Base-by-base conservation (phyloP, 2,113 vertebrate species). In the Sturnus vulgaris region DNA sequence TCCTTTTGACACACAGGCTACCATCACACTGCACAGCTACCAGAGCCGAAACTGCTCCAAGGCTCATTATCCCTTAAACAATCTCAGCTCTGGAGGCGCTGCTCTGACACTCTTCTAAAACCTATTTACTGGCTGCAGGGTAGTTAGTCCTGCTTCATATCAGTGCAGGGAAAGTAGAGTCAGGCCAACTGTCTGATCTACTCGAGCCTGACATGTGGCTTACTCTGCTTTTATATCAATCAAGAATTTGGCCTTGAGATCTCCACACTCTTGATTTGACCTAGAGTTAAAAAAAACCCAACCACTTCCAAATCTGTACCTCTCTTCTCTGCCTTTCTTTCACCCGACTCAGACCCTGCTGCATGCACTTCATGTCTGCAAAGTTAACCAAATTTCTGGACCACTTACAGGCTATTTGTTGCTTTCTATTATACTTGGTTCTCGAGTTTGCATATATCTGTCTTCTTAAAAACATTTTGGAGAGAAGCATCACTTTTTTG, bases 161-260 rank as follows among this genome's bases (percentile, higher is more conserved):
- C 94, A 91, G 63, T 46, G 59, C 30, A 82, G 86, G 44, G 64
- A 89, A 86, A 92, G 47, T 28, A 80, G 49, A 91, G 42, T 47
- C 85, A 93, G 56, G 88, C 93, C 94, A 96, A 53, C 40, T 88
- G 49, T 93, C 85, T 86, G 82, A 90, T 75, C 75, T 78, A 30
- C 60, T 85, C 0, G 0, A 73, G 76, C 31, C 60, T 95, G 76
- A 83, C 85, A 40, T 83, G 59, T 52, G 59, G 70, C 47, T 96
- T 90, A 73, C 42, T 21, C 46, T 80, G 47, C 59, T 94, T 86
- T 91, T 90, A 55, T 77, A 87, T 80, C 11, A 4, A 50, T 88
- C 35, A 63, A 75, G 64, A 75, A 71, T 78, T 92, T 95, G 93
- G 71, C 85, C n/a, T 87, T 49, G 68, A 92, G 47, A 93, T 64